Evolutionary conservation across 2,888 invertebrate species (phyloP), one percentile per base, ranked within the genome.

Genomic region (Muscina levida): DNA sequence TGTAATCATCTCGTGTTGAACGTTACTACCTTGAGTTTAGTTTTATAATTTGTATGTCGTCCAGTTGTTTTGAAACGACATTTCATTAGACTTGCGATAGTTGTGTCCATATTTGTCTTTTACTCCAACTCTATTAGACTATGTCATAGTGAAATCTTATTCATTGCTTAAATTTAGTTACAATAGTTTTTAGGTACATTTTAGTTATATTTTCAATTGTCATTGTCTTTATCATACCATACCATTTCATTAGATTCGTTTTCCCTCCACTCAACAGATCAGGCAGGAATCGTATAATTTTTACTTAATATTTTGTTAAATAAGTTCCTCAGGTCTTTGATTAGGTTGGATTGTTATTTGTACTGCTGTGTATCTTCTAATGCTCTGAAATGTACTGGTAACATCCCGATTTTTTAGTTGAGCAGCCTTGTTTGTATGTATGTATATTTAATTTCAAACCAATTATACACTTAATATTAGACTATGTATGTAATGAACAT

Each of bases 1-100:
- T 95, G 92, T 90, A 88, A 90, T 24, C 53, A 37, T 13, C 13
- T 37, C 42, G 73, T 74, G 37, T 66, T 76, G 74, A 59, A 74
- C 76, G 57, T 76, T 70, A 72, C 68, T 72, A 53, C 8, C 31
- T 57, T 73, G 42, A 57, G 66, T 72, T 68, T 81, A 81, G 72
- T 74, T 72, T 72, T 57, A 77, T 57, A 26, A 65, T 53, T 68
- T 78, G 44, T 31, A 31, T 5, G 31, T 31, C 31, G 31, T 78
- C 19, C 62, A 53, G 70, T 74, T 72, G 74, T 75, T 68, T 74
- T 67, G 67, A 68, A 74, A 76, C 42, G 48, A 77, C 53, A 72
- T 37, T 56, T 65, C 65, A 72, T 39, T 68, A 62, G 39, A 22
- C 51, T 31, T 56, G 44, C 57, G 59, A 51, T 31, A 53, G 42